Percentiles rank a stretch among this genome's conserved stretches.
These are phyloP conservation scores for Leucoraja ocellata DNA, from an alignment of 2,797 vertebrate genomes.

Conservation along the genomic window DNA sequence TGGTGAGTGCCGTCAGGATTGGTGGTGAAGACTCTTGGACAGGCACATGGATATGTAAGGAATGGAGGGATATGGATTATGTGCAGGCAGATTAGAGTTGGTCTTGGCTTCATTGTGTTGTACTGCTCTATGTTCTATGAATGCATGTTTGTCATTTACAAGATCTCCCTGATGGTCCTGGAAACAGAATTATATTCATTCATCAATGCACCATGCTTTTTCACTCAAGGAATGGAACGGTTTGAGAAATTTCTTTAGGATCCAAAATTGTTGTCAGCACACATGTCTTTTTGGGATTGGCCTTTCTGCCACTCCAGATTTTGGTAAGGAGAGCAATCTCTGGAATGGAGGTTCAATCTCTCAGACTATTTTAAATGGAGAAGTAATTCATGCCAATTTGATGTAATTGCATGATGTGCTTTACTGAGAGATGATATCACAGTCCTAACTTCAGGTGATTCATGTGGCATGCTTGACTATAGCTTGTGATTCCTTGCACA, in stretches of 20 bases:
- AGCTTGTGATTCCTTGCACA: neutral
- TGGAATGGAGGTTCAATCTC: too few species aligned
- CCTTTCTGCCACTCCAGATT: neutral
- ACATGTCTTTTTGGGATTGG: neutral
- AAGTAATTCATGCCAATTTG: neutral
- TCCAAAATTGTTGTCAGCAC: neutral
- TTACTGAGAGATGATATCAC: neutral
- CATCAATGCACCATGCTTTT: neutral
- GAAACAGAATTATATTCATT: neutral
- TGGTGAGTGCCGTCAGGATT: too few species aligned
- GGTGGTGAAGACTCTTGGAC: too few species aligned
- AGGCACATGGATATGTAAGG: too few species aligned
- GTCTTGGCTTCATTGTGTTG: too few species aligned
- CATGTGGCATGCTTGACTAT: neutral
- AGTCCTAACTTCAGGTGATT: neutral
- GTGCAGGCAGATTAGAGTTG: too few species aligned
- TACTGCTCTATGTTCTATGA: neutral
- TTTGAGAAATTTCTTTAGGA: neutral
- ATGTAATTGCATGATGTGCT: neutral
- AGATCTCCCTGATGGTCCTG: neutral
- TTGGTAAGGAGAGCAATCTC: neutral
- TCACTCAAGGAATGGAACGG: neutral
- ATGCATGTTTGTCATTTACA: neutral
- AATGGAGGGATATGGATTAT: too few species aligned
- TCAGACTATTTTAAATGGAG: neutral